Evolutionary conservation across 1,140 invertebrate genomes (phyloP).

Genomic region (Leptopilina boulardi): DNA sequence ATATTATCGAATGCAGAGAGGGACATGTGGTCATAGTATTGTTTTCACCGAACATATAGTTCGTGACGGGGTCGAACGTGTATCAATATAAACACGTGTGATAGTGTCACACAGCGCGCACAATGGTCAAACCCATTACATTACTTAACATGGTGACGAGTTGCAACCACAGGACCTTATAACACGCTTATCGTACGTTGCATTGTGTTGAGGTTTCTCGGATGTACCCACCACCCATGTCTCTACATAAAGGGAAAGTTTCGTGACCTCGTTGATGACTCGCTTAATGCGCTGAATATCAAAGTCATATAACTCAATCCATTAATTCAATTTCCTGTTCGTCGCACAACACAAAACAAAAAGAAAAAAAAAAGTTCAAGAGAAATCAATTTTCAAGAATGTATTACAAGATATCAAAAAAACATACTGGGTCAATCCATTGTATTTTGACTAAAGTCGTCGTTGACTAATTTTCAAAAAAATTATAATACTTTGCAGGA

Average conservation of each 20-base stretch:
- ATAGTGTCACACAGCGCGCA: background rate
- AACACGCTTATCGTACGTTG: background rate
- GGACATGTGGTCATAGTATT: background rate
- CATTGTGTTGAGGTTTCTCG: conserved; percentile 8
- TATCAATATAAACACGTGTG: conserved; percentile 19
- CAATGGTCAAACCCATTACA: background rate
- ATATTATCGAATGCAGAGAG: background rate
- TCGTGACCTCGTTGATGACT: background rate
- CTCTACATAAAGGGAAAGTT: conserved; percentile 9
- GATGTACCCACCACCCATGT: background rate
- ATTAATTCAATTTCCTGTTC: background rate
- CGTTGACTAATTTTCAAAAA: no score
- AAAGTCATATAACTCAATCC: conserved; percentile 15
- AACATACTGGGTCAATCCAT: no score
- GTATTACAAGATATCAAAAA: no score
- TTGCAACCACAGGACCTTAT: conserved; percentile 4
- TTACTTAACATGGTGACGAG: conserved; percentile 11
- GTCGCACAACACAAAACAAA: no score
- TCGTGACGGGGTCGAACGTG: background rate
- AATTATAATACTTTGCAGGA: no score
- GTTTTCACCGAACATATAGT: background rate
- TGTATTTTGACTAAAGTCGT: no score
- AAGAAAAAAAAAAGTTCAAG: background rate
- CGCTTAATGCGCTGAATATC: background rate
- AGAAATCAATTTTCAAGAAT: no score